Evolutionary conservation across 2,888 invertebrate genomes (phyloP), one percentile per base, ranked within the genome.

Genomic region (Orthosia gothica): DNA sequence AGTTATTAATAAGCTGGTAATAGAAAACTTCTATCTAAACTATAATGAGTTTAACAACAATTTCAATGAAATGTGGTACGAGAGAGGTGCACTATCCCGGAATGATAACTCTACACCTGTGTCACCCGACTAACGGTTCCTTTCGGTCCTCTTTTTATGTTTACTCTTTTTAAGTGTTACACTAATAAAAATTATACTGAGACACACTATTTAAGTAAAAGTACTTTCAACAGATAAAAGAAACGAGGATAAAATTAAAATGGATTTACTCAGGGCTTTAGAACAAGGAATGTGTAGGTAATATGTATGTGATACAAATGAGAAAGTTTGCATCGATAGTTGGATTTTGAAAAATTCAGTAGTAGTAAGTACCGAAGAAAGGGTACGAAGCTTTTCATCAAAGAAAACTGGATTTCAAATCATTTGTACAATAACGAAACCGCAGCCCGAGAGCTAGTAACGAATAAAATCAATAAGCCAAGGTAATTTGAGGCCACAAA

Each of bases 61-160:
- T 47, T 66, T 74, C 77, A 84, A 81, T 82, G 69, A 86, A 87
- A 82, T 74, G 84, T 77, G 67, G 77, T 76, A 68, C 55, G n/a
- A 18, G 20, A 69, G 76, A 88, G 82, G 83, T 76, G 87, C 77
- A 81, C 81, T 85, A 87, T 89, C 83, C 88, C 80, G 74, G 82
- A 76, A 65, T 62, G 79, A 84, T 82, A 87, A 84, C 69, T 83
- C 82, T 85, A 88, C 91, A 91, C 90, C 90, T 91, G 89, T 87
- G 84, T 88, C 88, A 69, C 74, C 80, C 82, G 76, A 79, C 70
- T 92, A 93, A 93, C 92, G 92, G 92, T 91, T 82, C 73, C 71
- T 71, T 85, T 82, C 83, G 79, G 83, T 90, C 84, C 84, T 70
- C 54, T 86, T 90, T 91, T 90, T 90, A 86, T 91, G 85, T 89